Conservation (phyloP, 2,113 vertebrate genomes). For the Naja naja region DNA sequence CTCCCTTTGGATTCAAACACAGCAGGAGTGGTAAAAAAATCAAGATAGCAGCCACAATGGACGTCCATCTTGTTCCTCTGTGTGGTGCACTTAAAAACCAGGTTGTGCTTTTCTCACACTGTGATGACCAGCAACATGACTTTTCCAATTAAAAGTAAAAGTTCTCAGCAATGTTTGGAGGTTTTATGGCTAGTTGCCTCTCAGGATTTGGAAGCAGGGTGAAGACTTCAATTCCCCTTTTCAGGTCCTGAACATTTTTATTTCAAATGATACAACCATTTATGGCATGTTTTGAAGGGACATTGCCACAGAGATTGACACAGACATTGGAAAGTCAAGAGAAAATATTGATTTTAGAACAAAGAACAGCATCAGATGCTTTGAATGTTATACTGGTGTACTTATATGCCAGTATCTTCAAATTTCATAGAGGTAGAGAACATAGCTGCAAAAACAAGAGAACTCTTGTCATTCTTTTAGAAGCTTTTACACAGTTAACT, state of each 20-base stretch:
- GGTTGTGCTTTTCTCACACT: not conserved
- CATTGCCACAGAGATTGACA: not conserved
- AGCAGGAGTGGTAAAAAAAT: not conserved
- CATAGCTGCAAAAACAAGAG: not conserved
- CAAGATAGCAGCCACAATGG: not conserved
- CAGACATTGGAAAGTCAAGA: not conserved
- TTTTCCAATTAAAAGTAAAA: not conserved
- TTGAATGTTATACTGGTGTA: not conserved
- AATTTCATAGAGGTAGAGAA: not conserved
- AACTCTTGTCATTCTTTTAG: not conserved
- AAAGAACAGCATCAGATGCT: not conserved
- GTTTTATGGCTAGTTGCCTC: not conserved
- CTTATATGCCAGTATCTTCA: not conserved
- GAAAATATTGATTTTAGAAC: not conserved
- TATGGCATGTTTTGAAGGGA: not conserved
- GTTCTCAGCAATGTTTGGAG: not conserved
- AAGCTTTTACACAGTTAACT: not conserved
- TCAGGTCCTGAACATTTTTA: not conserved
- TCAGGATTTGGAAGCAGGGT: not conserved
- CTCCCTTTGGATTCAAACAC: not conserved
- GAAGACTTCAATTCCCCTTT: not conserved
- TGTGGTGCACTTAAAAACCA: not conserved
- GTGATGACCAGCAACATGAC: not conserved
- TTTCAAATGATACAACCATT: not conserved
- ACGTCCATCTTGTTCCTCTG: not conserved